Percentiles rank a stretch among this genome's conserved stretches.
phyloP scores from a whole-genome alignment of 1,140 invertebrate genomes.

The Macrobrachium nipponense region DNA sequence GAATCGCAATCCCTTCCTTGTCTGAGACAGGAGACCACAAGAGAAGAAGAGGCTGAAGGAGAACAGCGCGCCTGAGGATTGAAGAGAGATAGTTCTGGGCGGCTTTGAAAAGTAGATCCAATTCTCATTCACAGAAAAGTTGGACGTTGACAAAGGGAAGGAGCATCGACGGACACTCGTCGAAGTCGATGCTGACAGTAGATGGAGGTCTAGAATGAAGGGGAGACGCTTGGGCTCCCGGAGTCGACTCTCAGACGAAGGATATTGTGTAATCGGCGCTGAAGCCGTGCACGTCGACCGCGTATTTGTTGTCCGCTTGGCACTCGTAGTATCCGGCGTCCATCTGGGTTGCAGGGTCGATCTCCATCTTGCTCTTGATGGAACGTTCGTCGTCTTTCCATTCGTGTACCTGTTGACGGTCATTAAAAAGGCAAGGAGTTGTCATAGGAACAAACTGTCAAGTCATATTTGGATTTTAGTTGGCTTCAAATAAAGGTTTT shows the following conservation, averaged over 20 bases:
- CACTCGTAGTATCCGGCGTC: constrained; percentile 58
- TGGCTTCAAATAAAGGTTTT: no score
- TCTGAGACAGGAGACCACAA: no score
- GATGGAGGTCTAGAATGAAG: not conserved
- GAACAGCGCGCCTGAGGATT: no score
- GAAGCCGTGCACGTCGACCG: constrained; percentile 53
- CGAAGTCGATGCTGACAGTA: not conserved
- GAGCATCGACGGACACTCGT: not conserved
- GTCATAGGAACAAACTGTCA: not conserved
- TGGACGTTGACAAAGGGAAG: not conserved
- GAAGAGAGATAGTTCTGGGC: no score
- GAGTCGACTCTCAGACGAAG: constrained; percentile 34
- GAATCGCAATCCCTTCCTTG: no score
- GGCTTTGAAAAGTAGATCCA: no score
- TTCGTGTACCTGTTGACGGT: constrained; percentile 38
- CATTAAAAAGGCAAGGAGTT: not conserved
- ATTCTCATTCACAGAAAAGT: no score
- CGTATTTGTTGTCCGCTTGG: constrained; percentile 55
- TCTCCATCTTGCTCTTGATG: constrained; percentile 57
- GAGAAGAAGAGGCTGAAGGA: no score
- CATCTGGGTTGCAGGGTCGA: constrained; percentile 55
- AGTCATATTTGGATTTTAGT: no score
- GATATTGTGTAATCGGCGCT: constrained; percentile 46
- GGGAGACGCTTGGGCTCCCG: not conserved
- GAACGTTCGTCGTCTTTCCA: constrained; percentile 33